Conservation (phyloP, 2,888 invertebrate genomes). For the Spialia ferax region DNA sequence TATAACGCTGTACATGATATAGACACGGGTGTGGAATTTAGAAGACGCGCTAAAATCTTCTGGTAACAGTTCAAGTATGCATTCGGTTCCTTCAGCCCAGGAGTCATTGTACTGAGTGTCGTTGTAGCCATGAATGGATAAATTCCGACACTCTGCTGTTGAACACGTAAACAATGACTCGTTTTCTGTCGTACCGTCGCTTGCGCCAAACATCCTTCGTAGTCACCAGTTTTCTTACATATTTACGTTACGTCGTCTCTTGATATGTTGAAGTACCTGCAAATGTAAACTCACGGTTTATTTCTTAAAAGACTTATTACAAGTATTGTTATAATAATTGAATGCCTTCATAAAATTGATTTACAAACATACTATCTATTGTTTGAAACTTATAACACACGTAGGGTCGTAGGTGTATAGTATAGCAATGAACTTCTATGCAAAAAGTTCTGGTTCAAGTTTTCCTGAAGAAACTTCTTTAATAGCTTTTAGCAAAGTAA, state of each 20-base stretch:
- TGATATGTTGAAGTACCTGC: slow-evolving; percentile 11
- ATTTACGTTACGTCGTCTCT: not conserved
- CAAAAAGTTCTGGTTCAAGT: too few species aligned
- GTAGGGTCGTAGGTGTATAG: too few species aligned
- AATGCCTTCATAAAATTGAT: not conserved
- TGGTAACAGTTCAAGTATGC: slow-evolving; percentile 57
- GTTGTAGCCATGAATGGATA: slow-evolving; percentile 27
- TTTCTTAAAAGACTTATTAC: not conserved
- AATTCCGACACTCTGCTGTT: slow-evolving; percentile 18
- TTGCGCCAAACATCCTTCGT: slow-evolving; percentile 23
- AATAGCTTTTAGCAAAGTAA: too few species aligned
- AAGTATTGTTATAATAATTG: not conserved
- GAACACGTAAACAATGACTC: slow-evolving; percentile 13
- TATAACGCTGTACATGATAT: slow-evolving; percentile 90
- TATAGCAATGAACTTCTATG: too few species aligned
- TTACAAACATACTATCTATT: too few species aligned
- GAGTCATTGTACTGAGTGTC: slow-evolving; percentile 39
- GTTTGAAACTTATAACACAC: too few species aligned
- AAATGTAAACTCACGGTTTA: slow-evolving; percentile 9
- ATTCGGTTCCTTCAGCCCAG: slow-evolving; percentile 31
- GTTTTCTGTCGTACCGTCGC: slow-evolving; percentile 17
- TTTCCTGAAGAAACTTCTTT: too few species aligned
- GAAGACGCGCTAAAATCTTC: slow-evolving; percentile 66
- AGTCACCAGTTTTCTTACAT: slow-evolving; percentile 3
- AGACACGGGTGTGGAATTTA: slow-evolving; percentile 89